Evolutionary conservation across 2,888 invertebrate species (phyloP).

Genomic region (Phyllotreta striolata): DNA sequence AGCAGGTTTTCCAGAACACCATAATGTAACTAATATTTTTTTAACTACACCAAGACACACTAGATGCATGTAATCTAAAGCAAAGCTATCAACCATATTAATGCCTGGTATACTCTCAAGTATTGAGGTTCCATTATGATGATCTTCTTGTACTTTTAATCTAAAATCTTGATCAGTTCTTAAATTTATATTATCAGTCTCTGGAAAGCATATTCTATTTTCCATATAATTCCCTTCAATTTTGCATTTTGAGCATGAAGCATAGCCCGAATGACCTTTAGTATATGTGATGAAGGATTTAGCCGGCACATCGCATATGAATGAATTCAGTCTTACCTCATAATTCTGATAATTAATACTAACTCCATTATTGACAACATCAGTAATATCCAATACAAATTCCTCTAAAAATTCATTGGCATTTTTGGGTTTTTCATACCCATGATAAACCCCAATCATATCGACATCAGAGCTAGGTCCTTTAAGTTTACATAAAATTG

Average conservation of each 20-base stretch:
- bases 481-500: slow-evolving; percentile 25
- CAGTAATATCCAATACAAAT: slow-evolving; percentile 29
- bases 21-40: slow-evolving; percentile 25
- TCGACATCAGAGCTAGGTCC: slow-evolving; percentile 10
- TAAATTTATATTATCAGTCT: slow-evolving; percentile 27
- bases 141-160: slow-evolving; percentile 33
- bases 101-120: slow-evolving; percentile 35
- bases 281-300: slow-evolving; percentile 35
- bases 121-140: slow-evolving; percentile 34
- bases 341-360: slow-evolving; percentile 34
- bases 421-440: slow-evolving; percentile 28
- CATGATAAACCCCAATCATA: too few species aligned
- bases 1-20: slow-evolving; percentile 28
- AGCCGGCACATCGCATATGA: too few species aligned
- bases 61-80: slow-evolving; percentile 42
- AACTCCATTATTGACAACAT: slow-evolving; percentile 23
- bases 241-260: slow-evolving; percentile 39
- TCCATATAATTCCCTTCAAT: slow-evolving; percentile 23
- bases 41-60: slow-evolving; percentile 27
- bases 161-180: slow-evolving; percentile 36
- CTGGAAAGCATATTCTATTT: slow-evolving; percentile 33
- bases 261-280: slow-evolving; percentile 39
- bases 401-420: slow-evolving; percentile 21
- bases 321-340: too few species aligned
- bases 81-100: slow-evolving; percentile 37